Evolutionary conservation across 2,888 invertebrate species (phyloP), one percentile per base, ranked within the genome.

Genomic region (Agrochola lota): DNA sequence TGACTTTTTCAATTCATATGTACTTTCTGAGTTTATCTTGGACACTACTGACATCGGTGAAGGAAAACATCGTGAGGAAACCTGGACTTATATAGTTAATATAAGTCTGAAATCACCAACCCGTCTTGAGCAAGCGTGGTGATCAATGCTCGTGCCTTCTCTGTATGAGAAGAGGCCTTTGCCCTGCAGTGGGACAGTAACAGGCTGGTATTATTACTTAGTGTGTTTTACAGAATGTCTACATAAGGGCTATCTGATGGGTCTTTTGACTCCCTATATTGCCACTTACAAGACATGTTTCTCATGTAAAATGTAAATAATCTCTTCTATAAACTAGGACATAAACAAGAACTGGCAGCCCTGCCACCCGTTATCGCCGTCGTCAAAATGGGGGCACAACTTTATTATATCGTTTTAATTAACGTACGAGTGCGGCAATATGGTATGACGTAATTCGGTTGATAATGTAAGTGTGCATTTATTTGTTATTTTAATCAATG

Each of bases 371-470:
- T 85, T 78, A 87, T 77, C 71, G 66, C 66, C 46, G 55, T 69
- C 74, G 72, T 78, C 73, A 85, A 87, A 87, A 82, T 84, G 84
- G 80, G 82, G 74, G 62, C 80, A 30, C 59, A 67, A 78, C 68
- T 80, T 84, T 84, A 84, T 87, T 79, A 87, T 78, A 80, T 76
- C 67, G 80, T 78, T 84, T 84, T 87, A 87, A 87, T 87, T 87
- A 87, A 87, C 71, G 77, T 55, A 59, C 72, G 67, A 74, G 74
- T 69, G 66, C 43, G 74, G 71, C 55, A 52, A 69, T 71, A 86
- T 23, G 4, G 63, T 73, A 49, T 85, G 83, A 80, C 78, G 78
- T 80, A 49, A 85, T 57, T 23, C 23, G 0, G 49, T 26, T 81
- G 81, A 85, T 81, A 83, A 85, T 49, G 71, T 71, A 17, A 70